Base-by-base conservation (phyloP, 2,888 invertebrate species). In the Drosophila planitibia region DNA sequence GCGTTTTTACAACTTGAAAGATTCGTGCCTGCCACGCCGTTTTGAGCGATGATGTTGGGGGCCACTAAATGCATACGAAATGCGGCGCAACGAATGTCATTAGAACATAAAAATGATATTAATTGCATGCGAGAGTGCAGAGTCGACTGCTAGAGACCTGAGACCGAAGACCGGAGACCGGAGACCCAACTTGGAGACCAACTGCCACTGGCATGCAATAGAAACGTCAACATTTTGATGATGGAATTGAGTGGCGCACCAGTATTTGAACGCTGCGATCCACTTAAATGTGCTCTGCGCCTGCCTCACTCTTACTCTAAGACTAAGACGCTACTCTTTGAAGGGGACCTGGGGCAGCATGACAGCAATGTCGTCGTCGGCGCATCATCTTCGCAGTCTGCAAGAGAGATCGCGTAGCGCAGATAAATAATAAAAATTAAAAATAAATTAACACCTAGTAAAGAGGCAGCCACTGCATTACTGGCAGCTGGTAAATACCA, bases 1-100 rank as follows among this genome's bases (percentile, higher is more conserved):
- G 92, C 91, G 82, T 92, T 92, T 92, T 92, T 92, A 92, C 89
- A 91, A 90, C 92, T 91, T 89, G 84, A 82, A 86, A 91, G 90
- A 91, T 91, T 92, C 92, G 92, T 92, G 92, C 91, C 87, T 89
- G 83, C 83, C 84, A 83, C 80, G 81, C 83, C 83, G 89, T 89
- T 89, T 85, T 88, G 84, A 83, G 88, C 83, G 88, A 90, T 90
- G 89, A 80, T 83, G 77, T 74, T 79, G 77, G 74, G 80, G 67
- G 61, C 67, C 74, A 79, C 82, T 86, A 85, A 91, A 91, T 86
- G 85, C 90, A 90, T 82, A 85, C 83, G 74, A 91, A 92, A 91
- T 91, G 90, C 88, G 86, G 91, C 89, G 91, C 87, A 88, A 81
- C 89, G 92, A 90, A 88, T 92, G 92, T 91, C 91, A 91, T 92